phyloP scores from a whole-genome alignment of 2,888 invertebrate species.

The Furcula furcula region DNA sequence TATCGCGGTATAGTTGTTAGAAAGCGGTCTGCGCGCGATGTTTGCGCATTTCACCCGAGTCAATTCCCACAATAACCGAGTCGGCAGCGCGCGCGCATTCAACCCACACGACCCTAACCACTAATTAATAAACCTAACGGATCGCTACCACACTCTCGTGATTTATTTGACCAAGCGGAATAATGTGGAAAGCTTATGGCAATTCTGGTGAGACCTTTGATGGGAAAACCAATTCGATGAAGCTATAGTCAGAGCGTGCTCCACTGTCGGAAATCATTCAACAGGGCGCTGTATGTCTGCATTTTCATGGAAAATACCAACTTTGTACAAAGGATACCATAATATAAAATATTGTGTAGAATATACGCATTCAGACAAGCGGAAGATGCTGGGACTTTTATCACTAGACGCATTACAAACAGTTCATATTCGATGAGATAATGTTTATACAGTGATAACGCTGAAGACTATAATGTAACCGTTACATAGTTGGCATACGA shows the following conservation, averaged over 20 bases:
- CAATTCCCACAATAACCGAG: conserved; percentile 55
- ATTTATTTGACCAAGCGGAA: conserved; percentile 52
- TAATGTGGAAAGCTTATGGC: conserved; percentile 30
- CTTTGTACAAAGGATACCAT: neutral
- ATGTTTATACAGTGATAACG: conserved; percentile 57
- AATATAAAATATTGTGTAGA: conserved; percentile 2
- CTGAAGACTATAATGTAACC: neutral
- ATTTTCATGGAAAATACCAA: neutral
- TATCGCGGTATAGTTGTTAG: conserved; percentile 29
- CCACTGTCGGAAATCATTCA: too few relatives aligned
- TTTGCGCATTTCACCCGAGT: conserved; percentile 45
- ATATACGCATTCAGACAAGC: conserved; percentile 14
- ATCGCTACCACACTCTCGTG: conserved; percentile 54
- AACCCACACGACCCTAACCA: conserved; percentile 60
- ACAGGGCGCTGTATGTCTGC: too few relatives aligned
- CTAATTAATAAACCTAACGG: conserved; percentile 69
- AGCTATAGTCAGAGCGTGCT: too few relatives aligned
- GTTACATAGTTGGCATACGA: neutral
- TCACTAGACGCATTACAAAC: conserved; percentile 47
- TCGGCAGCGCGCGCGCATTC: conserved; percentile 51
- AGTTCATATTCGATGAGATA: conserved; percentile 55
- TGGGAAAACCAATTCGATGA: too few relatives aligned
- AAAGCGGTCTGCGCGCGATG: conserved; percentile 36
- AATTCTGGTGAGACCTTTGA: too few relatives aligned
- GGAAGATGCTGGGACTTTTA: conserved; percentile 49